Percentiles rank a stretch among this genome's conserved stretches.
These are phyloP conservation scores for Tiliqua scincoides DNA, from an alignment of 2,113 vertebrate species.

Conservation along the genomic window DNA sequence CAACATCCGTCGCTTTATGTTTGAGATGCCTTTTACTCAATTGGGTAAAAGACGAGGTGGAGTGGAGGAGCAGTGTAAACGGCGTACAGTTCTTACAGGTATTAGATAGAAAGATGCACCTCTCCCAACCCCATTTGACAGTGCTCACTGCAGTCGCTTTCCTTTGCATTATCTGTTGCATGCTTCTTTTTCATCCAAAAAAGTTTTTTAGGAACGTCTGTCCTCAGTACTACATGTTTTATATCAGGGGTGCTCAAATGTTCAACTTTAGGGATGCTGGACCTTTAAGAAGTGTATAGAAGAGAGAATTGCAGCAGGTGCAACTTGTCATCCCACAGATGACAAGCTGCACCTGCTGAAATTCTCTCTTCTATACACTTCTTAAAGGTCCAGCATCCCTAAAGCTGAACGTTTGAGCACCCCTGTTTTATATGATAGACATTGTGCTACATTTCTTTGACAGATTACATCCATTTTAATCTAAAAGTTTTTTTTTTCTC, in stretches of 20 bases:
- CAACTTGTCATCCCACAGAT: too few relatives aligned
- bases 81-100: slow-evolving; percentile 95
- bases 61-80: slow-evolving; percentile 95
- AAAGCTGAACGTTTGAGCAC: too few relatives aligned
- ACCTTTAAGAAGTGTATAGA: too few relatives aligned
- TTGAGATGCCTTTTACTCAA: slow-evolving; percentile 98
- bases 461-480: not conserved
- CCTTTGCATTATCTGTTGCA: not conserved
- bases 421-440: too few relatives aligned
- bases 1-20: slow-evolving; percentile 96
- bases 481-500: not conserved
- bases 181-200: not conserved
- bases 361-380: too few relatives aligned
- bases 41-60: slow-evolving; percentile 93
- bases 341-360: too few relatives aligned
- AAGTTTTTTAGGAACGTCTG: not conserved
- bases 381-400: too few relatives aligned
- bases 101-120: slow-evolving; percentile 41
- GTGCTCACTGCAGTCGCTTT: too few relatives aligned
- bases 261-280: too few relatives aligned
- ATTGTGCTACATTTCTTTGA: too few relatives aligned
- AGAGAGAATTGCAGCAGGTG: too few relatives aligned
- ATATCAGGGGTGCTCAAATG: too few relatives aligned
- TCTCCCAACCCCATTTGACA: not conserved
- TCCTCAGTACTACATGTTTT: not conserved